These are phyloP conservation scores for Galemys pyrenaicus DNA, from an alignment of 2,113 vertebrate species.

Conservation along the genomic window DNA sequence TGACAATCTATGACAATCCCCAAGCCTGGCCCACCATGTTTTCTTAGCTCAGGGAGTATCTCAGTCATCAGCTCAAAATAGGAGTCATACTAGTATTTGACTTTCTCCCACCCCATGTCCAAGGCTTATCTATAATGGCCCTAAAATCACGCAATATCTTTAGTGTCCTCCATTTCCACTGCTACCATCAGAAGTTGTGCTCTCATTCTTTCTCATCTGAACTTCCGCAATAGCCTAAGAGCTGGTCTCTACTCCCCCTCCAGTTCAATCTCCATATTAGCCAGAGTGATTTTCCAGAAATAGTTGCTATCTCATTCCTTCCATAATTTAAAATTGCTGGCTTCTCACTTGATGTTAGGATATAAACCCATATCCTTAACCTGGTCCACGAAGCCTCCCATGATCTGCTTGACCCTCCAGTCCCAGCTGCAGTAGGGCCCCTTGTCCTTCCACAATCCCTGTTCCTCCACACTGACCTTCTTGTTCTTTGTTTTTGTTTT, in stretches of 20 bases:
- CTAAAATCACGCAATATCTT: neutral
- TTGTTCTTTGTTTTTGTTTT: neutral
- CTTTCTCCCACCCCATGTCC: neutral
- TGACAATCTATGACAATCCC: neutral
- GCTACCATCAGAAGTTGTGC: neutral
- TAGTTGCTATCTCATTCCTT: neutral
- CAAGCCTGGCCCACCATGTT: neutral
- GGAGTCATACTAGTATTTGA: neutral
- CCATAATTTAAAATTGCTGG: neutral
- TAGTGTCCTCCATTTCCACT: neutral
- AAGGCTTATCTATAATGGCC: neutral
- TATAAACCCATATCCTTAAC: neutral
- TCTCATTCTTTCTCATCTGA: neutral
- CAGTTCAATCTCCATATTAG: neutral
- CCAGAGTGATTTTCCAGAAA: neutral
- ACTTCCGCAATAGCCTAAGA: neutral
- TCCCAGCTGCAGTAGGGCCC: neutral
- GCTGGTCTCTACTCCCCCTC: neutral
- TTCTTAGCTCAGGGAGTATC: neutral
- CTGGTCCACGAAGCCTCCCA: neutral
- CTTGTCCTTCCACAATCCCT: neutral
- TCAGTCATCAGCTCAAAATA: neutral
- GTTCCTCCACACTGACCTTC: neutral
- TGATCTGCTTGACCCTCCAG: no score
- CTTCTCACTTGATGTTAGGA: neutral